Conservation (phyloP, 2,797 vertebrate species). For the Thripadectes ignobilis region DNA sequence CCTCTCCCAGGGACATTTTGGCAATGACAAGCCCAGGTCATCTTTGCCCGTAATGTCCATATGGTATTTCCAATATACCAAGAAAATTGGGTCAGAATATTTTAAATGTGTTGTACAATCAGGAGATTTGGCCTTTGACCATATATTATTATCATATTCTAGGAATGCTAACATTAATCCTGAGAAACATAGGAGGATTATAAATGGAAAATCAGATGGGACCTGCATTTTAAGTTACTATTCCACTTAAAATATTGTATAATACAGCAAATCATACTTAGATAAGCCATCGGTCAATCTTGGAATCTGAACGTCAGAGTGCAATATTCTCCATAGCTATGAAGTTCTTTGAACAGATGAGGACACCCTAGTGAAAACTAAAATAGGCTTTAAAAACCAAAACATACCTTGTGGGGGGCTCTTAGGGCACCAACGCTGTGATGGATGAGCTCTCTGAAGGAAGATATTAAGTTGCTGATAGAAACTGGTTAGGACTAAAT, state of each 20-base stretch:
- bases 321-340: background rate
- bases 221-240: background rate
- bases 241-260: background rate
- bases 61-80: background rate
- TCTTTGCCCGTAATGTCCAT: fast-evolving
- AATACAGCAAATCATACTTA: background rate
- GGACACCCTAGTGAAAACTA: background rate
- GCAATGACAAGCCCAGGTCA: background rate
- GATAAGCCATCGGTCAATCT: background rate
- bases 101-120: background rate
- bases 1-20: background rate
- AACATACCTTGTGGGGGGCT: background rate
- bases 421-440: fast-evolving
- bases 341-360: background rate
- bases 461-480: background rate
- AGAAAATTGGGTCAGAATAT: background rate
- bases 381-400: background rate
- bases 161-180: background rate
- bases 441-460: background rate
- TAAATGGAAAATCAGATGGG: background rate
- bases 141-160: background rate
- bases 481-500: background rate
- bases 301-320: background rate
- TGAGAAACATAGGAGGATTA: background rate
- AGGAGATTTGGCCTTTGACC: background rate